Conservation (phyloP, 2,888 invertebrate genomes). For the Scrobipalpa costella region DNA sequence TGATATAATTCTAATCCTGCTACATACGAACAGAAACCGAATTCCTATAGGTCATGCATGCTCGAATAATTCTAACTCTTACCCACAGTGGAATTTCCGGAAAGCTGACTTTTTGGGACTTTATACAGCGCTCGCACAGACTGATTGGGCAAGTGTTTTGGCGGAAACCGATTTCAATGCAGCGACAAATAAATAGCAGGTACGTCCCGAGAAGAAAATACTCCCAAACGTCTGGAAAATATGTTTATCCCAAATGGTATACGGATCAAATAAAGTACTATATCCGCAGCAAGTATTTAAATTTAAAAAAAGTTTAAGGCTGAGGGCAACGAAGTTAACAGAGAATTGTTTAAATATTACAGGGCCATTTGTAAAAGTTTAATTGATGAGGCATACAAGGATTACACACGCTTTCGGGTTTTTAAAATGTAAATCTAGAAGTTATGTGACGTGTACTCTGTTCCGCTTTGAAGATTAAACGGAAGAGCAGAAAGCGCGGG, state of each 20-base stretch:
- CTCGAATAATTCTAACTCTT: not conserved
- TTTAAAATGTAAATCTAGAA: no score
- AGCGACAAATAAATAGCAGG: not conserved
- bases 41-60: not conserved
- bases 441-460: no score
- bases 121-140: no score
- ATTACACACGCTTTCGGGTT: no score
- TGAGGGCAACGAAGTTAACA: not conserved
- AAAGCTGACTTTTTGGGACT: no score
- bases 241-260: not conserved
- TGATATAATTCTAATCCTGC: not conserved
- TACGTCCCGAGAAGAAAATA: not conserved
- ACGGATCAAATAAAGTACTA: not conserved
- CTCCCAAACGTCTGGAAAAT: not conserved
- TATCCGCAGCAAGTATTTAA: not conserved
- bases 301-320: conserved; percentile 10
- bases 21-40: not conserved
- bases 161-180: not conserved
- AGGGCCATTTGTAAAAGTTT: no score
- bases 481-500: no score
- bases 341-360: conserved; percentile 5
- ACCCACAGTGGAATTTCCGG: conserved; percentile 2
- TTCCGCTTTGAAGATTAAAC: no score
- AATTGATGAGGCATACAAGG: no score
- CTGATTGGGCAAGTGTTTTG: no score